Evolutionary conservation across 2,113 vertebrate genomes (phyloP), one percentile per base, ranked within the genome.

Genomic region (Australoheros scitulus): DNA sequence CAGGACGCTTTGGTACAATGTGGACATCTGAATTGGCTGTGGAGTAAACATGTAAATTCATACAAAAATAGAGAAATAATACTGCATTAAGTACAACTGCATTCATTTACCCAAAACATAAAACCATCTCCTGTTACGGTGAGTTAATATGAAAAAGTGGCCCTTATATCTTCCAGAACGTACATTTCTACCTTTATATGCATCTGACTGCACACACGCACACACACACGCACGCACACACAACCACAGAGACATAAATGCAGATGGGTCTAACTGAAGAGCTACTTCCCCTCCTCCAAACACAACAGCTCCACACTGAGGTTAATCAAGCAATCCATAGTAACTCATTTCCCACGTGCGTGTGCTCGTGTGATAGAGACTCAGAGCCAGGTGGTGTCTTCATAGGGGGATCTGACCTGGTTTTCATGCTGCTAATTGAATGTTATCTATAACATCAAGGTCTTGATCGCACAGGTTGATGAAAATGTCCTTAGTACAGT

Each of bases 371-470:
- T 65, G 36, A 20, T 18, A 29, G 81, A 78, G 85, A 86, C 86
- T 88, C 84, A 3, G 11, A 43, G 84, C 87, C 88, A 92, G 90
- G 84, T 93, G 91, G 89, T 80, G 76, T 86, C 87, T 90, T 89
- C 84, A 89, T 38, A 80, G 89, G 90, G 86, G 72, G 36, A 83
- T 89, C 84, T 87, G 87, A 88, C 77, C 86, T 86, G 85, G 55
- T 91, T 92, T 88, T 50, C 8, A 47, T 86, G 11, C 55, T 77
- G 50, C 81, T 91, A 89, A 91, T 87, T 79, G 84, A 84, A 86
- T 90, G 78, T 91, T 60, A 79, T 87, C 83, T 80, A 52, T 57
- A 74, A 77, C 61, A 80, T 77, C 24, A 70, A 83, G 78, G 81
- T 78, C 64, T 84, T 36, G 2, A 32, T 50, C 56, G 70, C 24